phyloP scores from a whole-genome alignment of 2,888 invertebrate genomes.

The Spodoptera picta region DNA sequence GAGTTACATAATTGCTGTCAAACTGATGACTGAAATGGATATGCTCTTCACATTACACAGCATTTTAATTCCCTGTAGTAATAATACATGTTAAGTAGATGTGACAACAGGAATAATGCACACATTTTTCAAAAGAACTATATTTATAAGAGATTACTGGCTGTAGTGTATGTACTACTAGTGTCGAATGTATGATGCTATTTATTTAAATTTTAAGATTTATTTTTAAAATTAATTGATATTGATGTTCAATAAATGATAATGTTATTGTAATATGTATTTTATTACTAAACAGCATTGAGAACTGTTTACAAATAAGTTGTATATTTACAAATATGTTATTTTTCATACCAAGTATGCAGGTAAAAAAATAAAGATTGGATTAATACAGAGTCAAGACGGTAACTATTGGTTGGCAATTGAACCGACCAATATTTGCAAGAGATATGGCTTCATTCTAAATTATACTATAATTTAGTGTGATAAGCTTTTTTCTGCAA shows the following conservation, averaged over 20 bases:
- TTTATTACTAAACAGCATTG: too few relatives aligned
- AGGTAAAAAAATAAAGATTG: too few relatives aligned
- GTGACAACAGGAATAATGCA: conserved; percentile 36
- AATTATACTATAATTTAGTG: too few relatives aligned
- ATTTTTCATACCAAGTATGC: too few relatives aligned
- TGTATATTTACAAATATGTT: too few relatives aligned
- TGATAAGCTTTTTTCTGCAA: too few relatives aligned
- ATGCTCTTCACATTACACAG: conserved; percentile 43
- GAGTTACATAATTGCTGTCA: conserved; percentile 19
- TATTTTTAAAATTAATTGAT: conserved; percentile 46
- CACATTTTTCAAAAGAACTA: conserved; percentile 37
- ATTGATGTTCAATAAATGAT: conserved; percentile 49
- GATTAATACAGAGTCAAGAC: too few relatives aligned
- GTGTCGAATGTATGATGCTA: conserved; percentile 70
- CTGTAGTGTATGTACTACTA: conserved; percentile 65
- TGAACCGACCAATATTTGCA: too few relatives aligned
- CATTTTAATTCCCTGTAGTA: conserved; percentile 48
- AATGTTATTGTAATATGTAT: conserved; percentile 29
- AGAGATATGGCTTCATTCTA: too few relatives aligned
- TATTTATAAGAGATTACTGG: conserved; percentile 52
- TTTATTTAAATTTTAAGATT: conserved; percentile 70
- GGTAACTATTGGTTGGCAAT: too few relatives aligned
- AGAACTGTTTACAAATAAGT: too few relatives aligned
- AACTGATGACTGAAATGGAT: conserved; percentile 36
- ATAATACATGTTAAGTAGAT: conserved; percentile 21